Base-by-base conservation (phyloP, 2,113 vertebrate species). In the Oncorhynchus kisutch region DNA sequence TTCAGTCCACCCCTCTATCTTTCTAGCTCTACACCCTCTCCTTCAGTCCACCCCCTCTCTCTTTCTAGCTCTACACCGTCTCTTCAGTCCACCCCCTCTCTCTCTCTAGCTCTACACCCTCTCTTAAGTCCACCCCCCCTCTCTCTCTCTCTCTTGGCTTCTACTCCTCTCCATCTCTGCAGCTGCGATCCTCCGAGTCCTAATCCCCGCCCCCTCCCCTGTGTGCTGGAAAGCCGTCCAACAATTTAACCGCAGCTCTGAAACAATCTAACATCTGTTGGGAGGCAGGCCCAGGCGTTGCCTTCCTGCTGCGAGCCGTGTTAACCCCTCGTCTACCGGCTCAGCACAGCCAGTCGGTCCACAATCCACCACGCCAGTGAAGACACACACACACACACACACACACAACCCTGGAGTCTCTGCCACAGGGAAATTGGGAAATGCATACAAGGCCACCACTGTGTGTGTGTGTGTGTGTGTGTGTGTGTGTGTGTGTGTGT, bases 211-310 rank as follows among this genome's bases (percentile, higher is more conserved):
- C 79, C 71, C 85, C 85, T 87, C 92, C 93, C 92, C 88, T 85
- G 92, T 92, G 94, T 89, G 92, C 92, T 92, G 92, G 93, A 95
- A 94, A 91, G 82, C 90, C 89, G 92, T 93, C 94, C 94, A 95
- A 94, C 94, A 95, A 94, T 94, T 95, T 94, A 96, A 95, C 93
- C 91, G 74, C 93, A 94, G 91, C 94, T 92, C 93, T 88, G 92
- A 94, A 96, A 95, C 95, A 96, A 96, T 95, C 91, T 92, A 95
- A 95, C 95, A 96, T 95, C 95, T 95, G 95, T 96, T 95, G 95
- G 95, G 94, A 95, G 93, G 89, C 89, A 73, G 79, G 92, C 93
- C 92, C 91, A 88, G 91, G 91, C 93, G 80, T 88, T 90, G 80
- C 88, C 86, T 94, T 94, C 94, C 93, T 92, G 92, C 87, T 85